phyloP scores from a whole-genome alignment of 2,113 vertebrate species.

The Himantopus leucocephalus region DNA sequence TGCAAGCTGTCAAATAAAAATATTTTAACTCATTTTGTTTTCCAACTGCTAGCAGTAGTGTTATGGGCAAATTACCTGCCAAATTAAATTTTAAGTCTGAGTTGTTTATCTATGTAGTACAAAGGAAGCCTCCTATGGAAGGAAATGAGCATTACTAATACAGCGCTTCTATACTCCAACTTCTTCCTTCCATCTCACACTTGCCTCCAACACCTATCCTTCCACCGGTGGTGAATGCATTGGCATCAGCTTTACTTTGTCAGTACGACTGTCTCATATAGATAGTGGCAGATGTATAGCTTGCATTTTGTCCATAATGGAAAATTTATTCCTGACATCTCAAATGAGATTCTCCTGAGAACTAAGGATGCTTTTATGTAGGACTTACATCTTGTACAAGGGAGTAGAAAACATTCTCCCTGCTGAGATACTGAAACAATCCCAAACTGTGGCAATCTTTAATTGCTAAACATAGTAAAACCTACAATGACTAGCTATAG shows the following conservation, averaged over 20 bases:
- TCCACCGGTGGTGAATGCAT: neutral
- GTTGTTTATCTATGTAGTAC: neutral
- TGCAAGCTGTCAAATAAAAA: conserved; percentile 21
- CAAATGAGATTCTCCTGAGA: neutral
- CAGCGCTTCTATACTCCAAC: neutral
- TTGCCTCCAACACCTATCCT: neutral
- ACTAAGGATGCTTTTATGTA: neutral
- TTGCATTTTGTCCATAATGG: neutral
- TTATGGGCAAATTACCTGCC: neutral
- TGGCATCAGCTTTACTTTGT: neutral
- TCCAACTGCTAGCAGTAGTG: neutral
- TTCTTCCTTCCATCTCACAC: neutral
- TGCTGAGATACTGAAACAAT: conserved; percentile 11
- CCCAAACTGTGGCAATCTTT: conserved; percentile 3
- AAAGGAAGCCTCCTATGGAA: neutral
- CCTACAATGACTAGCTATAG: neutral
- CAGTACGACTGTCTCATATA: neutral
- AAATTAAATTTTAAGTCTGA: conserved; percentile 30
- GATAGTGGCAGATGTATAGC: neutral
- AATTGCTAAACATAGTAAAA: conserved; percentile 37
- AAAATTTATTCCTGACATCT: neutral
- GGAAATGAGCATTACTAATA: neutral
- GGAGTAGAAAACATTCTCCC: neutral
- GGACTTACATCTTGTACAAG: neutral
- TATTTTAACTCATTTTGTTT: conserved; percentile 10